Evolutionary conservation across 2,113 vertebrate genomes (phyloP).

Genomic region (Gambusia holbrooki): DNA sequence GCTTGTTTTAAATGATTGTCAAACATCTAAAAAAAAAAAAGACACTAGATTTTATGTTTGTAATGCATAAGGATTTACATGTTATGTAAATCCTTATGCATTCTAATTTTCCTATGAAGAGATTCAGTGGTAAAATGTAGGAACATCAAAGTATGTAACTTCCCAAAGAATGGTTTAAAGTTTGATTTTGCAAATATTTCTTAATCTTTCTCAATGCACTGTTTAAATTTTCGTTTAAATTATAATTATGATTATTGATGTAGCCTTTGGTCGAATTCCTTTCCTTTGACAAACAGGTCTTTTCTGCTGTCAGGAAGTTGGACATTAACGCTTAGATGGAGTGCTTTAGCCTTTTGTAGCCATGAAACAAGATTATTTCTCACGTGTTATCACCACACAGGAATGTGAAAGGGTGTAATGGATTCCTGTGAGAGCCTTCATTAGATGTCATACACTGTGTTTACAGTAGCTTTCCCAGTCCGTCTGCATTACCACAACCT

Average conservation of each 20-base stretch:
- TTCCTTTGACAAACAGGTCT: neutral
- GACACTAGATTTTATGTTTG: neutral
- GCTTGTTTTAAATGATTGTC: constrained; percentile 1
- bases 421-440: constrained; percentile 64
- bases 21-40: constrained; percentile 1
- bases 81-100: neutral
- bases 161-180: neutral
- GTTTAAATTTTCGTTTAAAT: neutral
- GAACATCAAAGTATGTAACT: neutral
- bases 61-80: no score
- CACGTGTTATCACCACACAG: constrained; percentile 39
- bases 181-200: no score
- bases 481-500: constrained; percentile 62
- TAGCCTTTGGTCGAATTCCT: constrained; percentile 11
- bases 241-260: constrained; percentile 1
- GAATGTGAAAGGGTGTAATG: constrained; percentile 68
- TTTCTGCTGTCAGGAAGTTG: constrained; percentile 20
- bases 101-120: neutral
- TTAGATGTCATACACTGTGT: constrained; percentile 64
- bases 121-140: neutral
- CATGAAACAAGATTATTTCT: constrained; percentile 46
- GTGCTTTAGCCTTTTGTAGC: constrained; percentile 32
- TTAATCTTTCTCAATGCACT: no score
- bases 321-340: constrained; percentile 38
- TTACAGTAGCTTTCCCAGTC: constrained; percentile 69